Base-by-base conservation (phyloP, 2,888 invertebrate species). In the Hydriomena furcata region DNA sequence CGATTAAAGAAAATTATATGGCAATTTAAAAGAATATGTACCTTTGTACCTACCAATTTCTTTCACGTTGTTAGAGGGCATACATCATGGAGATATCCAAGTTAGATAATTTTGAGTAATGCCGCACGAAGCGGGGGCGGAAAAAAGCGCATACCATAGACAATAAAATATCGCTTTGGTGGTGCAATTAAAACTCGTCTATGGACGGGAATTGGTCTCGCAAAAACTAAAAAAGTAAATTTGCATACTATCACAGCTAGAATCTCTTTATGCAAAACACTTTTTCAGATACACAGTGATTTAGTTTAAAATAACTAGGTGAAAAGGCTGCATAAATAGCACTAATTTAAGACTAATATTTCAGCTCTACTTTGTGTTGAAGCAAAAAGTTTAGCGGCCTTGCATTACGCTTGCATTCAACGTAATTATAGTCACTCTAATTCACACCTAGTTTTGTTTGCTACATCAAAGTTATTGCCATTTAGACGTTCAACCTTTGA, bases 91-190 rank as follows among this genome's bases (percentile, higher is more conserved):
- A 79, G 89, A 88, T 88, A 87, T 85, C 82, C 78, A 75, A 73
- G 74, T 68, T 79, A 88, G 89, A 90, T 89, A 79, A 88, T 85
- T 88, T 86, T 88, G 88, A 89, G 73, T 86, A 85, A 89, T 84
- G 79, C 79, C 77, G 63, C 58, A 64, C 68, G 65, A 58, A 62
- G 76, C 66, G 66, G 68, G 65, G 70, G 68, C 61, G 71, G 68
- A 73, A 72, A 76, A 85, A 81, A 77, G 67, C 77, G 80, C 79
- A 80, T 67, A 68, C 71, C 65, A 69, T 65, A 75, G 73, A 77
- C 74, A 74, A 80, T 84, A 83, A 87, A 82, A 83, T 86, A 88
- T 84, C 68, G 82, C 82, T 82, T 78, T 76, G 71, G 64, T 66
- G 75, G 71, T 76, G 84, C 84, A 89, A 89, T 89, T 89, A 89